Percentiles rank a stretch among this genome's conserved stretches.
Conservation (phyloP, 2,888 invertebrate species). For the Diarsia mendica region DNA sequence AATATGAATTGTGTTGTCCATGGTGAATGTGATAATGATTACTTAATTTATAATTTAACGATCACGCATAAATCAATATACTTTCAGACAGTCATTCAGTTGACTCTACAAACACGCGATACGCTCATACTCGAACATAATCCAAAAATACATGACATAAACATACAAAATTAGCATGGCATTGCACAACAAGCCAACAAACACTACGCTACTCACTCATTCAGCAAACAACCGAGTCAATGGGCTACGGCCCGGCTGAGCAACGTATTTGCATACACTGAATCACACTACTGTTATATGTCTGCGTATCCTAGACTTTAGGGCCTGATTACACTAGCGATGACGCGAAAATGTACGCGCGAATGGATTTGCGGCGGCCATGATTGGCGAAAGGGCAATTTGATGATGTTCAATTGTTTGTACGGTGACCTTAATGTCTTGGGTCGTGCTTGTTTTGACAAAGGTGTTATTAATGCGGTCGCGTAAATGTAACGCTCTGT, state of each 20-base stretch:
- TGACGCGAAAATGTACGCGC: conserved; percentile 21
- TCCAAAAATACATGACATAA: conserved; percentile 47
- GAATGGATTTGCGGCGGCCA: conserved; percentile 9
- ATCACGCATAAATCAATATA: neutral
- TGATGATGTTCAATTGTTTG: conserved; percentile 25
- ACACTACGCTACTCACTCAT: conserved; percentile 69
- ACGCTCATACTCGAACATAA: conserved; percentile 14
- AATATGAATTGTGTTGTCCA: neutral
- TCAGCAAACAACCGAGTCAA: conserved; percentile 73
- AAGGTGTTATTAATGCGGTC: conserved; percentile 22
- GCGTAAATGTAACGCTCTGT: neutral
- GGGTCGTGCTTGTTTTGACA: conserved; percentile 9
- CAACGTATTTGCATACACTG: conserved; percentile 76
- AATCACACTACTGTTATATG: conserved; percentile 74
- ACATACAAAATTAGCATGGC: conserved; percentile 42
- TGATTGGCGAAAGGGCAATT: conserved; percentile 35
- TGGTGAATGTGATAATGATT: neutral
- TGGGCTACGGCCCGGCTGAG: conserved; percentile 56
- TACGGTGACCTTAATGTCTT: neutral
- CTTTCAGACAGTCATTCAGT: neutral
- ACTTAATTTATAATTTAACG: neutral
- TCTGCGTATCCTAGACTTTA: conserved; percentile 58
- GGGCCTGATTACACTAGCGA: conserved; percentile 45
- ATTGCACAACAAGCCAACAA: conserved; percentile 61
- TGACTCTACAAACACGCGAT: conserved; percentile 4